Evolutionary conservation across 64 coral and sea anemone species (phyloP).

Genomic region (Hydrozoanthus tunicans): DNA sequence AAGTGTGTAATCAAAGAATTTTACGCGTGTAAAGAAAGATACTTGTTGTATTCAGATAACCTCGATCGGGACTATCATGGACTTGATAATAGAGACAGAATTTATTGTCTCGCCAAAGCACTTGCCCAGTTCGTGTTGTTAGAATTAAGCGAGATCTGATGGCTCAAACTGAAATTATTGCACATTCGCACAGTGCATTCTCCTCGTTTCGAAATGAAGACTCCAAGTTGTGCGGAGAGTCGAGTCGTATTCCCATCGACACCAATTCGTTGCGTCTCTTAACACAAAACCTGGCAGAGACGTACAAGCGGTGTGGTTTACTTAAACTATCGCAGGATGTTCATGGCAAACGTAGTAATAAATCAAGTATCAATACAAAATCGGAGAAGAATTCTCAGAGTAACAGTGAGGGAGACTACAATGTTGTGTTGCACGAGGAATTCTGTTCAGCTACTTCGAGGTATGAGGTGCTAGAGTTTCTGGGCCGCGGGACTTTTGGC

Average conservation of each 20-base stretch:
- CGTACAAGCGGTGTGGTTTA: slow-evolving; percentile 90
- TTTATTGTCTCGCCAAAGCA: slow-evolving; percentile 70
- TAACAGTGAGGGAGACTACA: slow-evolving; percentile 96
- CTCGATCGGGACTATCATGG: slow-evolving; percentile 12
- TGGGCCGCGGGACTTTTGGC: slow-evolving; percentile 98
- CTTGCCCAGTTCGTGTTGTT: slow-evolving; percentile 46
- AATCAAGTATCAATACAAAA: slow-evolving; percentile 60
- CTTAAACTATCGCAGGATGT: slow-evolving; percentile 43
- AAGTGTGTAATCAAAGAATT: slow-evolving; percentile 21
- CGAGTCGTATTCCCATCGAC: slow-evolving; percentile 73
- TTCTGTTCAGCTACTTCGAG: slow-evolving; percentile 82
- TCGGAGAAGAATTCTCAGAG: slow-evolving; percentile 72
- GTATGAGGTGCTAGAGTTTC: slow-evolving; percentile 95
- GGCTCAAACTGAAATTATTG: slow-evolving; percentile 93
- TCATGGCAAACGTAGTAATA: slow-evolving; percentile 57
- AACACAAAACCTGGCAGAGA: slow-evolving; percentile 81
- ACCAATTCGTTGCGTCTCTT: slow-evolving; percentile 75
- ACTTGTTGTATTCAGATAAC: slow-evolving; percentile 21
- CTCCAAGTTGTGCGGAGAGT: slow-evolving; percentile 39
- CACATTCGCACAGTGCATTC: slow-evolving; percentile 92
- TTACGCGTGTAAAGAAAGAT: not conserved
- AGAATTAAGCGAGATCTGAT: slow-evolving; percentile 59
- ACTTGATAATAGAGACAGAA: slow-evolving; percentile 11
- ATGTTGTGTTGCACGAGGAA: slow-evolving; percentile 92
- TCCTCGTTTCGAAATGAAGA: slow-evolving; percentile 69